Evolutionary conservation across 2,888 invertebrate genomes (phyloP).

Genomic region (Pachydiplax longipennis): DNA sequence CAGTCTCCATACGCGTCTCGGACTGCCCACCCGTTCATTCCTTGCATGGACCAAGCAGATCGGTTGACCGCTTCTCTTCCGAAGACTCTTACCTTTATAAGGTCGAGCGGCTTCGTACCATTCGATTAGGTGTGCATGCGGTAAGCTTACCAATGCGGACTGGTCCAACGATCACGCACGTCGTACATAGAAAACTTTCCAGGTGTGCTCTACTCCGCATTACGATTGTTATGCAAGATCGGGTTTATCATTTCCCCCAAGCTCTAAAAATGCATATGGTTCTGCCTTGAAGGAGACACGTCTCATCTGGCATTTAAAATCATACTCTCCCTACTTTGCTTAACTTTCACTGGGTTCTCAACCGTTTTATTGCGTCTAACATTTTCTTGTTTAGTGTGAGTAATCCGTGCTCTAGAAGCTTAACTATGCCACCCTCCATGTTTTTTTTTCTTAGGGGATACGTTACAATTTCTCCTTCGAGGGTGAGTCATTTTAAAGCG

Average conservation of each 20-base stretch:
- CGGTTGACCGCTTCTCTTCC: slow-evolving; percentile 6
- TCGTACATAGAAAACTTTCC: background rate
- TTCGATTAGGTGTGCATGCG: background rate
- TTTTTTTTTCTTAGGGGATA: too few species aligned
- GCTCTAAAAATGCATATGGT: background rate
- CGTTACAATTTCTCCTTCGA: too few species aligned
- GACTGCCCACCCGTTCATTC: slow-evolving; percentile 9
- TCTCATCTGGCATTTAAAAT: too few species aligned
- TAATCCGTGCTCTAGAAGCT: too few species aligned
- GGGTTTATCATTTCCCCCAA: background rate
- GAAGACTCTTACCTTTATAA: slow-evolving; percentile 7
- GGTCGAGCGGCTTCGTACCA: slow-evolving; percentile 15
- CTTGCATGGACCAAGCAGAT: background rate
- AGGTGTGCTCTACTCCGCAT: background rate
- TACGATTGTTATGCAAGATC: background rate
- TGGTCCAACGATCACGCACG: background rate
- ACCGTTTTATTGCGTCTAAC: too few species aligned
- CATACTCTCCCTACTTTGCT: too few species aligned
- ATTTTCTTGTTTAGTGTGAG: too few species aligned
- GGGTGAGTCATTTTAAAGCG: too few species aligned
- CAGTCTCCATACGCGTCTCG: slow-evolving; percentile 2
- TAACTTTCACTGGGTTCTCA: too few species aligned
- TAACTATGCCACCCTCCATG: too few species aligned
- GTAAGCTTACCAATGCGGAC: background rate
- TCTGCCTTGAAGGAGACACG: background rate